phyloP scores from a whole-genome alignment of 2,888 invertebrate species.

The Caenorhabditis japonica region DNA sequence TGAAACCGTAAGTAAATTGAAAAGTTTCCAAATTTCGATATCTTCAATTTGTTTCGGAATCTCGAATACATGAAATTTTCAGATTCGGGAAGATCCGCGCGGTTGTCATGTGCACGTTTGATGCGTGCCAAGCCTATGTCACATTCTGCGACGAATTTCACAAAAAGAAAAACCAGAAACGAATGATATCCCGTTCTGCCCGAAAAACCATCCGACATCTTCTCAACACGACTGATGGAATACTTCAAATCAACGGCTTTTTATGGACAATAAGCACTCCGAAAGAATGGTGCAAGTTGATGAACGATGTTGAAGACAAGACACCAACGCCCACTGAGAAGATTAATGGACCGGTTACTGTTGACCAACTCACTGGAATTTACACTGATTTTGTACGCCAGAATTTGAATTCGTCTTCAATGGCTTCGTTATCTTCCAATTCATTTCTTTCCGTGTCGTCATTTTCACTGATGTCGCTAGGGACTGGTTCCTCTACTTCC shows the following conservation, averaged over 20 bases:
- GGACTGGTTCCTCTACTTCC: slow-evolving; percentile 1
- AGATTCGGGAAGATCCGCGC: slow-evolving; percentile 27
- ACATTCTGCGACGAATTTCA: slow-evolving; percentile 5
- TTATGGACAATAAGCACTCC: slow-evolving; percentile 30
- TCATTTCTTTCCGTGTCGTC: slow-evolving; percentile 15
- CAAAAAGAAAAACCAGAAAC: background rate
- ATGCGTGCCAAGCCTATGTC: slow-evolving; percentile 44
- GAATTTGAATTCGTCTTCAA: slow-evolving; percentile 25
- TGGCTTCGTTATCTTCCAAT: slow-evolving; percentile 16
- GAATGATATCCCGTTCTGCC: background rate
- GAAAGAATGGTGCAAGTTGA: slow-evolving; percentile 19
- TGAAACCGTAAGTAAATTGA: slow-evolving; percentile 13
- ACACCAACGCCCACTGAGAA: background rate
- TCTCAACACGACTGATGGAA: slow-evolving; percentile 18
- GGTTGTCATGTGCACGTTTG: slow-evolving; percentile 25
- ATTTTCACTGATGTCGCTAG: too few relatives aligned
- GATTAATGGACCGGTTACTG: slow-evolving; percentile 3
- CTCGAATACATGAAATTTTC: background rate
- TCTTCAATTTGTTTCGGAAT: background rate
- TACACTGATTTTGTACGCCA: slow-evolving; percentile 19
- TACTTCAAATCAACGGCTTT: slow-evolving; percentile 5
- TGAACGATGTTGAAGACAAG: too few relatives aligned
- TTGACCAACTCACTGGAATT: slow-evolving; percentile 23
- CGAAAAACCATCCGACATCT: slow-evolving; percentile 1
- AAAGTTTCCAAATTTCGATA: too few relatives aligned